Percentiles rank a stretch among this genome's conserved stretches.
Conservation (phyloP, 2,888 invertebrate species). For the Pherbina coryleti region DNA sequence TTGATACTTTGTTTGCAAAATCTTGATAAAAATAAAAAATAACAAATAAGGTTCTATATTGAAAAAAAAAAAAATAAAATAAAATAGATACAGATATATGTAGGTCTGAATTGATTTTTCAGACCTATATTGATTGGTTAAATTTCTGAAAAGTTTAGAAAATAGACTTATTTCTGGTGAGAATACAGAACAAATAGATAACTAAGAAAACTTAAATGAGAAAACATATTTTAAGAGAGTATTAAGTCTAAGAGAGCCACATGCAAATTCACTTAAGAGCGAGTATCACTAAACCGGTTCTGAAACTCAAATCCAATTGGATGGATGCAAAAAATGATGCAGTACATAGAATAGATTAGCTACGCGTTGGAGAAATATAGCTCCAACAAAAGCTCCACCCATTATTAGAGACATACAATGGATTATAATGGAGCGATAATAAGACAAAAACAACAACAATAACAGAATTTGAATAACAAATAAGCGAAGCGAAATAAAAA, state of each 20-base stretch:
- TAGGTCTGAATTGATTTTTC: too few relatives aligned
- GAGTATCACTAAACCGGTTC: constrained; percentile 38
- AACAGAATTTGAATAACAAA: constrained; percentile 59
- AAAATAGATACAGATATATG: too few relatives aligned
- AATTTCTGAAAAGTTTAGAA: too few relatives aligned
- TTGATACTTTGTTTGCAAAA: too few relatives aligned
- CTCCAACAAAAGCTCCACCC: constrained; percentile 35
- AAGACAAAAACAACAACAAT: not conserved
- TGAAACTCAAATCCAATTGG: constrained; percentile 57
- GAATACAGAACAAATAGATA: too few relatives aligned
- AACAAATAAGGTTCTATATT: too few relatives aligned
- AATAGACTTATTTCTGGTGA: too few relatives aligned
- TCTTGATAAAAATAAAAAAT: too few relatives aligned
- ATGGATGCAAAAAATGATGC: constrained; percentile 43
- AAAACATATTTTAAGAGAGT: not conserved
- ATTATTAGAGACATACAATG: constrained; percentile 7
- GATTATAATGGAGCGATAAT: not conserved
- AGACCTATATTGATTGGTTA: too few relatives aligned
- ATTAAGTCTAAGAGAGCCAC: not conserved
- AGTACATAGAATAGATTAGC: constrained; percentile 39
- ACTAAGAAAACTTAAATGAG: too few relatives aligned
- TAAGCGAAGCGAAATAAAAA: constrained; percentile 20
- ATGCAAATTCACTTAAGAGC: constrained; percentile 4
- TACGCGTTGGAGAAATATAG: constrained; percentile 41
- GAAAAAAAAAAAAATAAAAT: too few relatives aligned